Conservation (phyloP, 2,888 invertebrate genomes). For the Campoplex capitator region DNA sequence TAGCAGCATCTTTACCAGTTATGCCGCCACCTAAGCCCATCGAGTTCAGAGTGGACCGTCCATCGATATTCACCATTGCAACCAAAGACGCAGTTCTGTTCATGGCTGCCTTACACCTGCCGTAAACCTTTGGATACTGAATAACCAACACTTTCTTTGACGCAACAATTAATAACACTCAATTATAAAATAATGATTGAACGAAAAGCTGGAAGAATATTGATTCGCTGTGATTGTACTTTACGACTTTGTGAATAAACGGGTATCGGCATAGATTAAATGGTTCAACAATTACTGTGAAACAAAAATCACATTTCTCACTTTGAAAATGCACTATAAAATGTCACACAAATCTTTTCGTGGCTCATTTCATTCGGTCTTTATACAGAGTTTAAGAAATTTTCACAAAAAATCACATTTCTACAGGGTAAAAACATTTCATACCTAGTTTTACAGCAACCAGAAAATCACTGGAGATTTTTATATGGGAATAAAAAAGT, state of each 20-base stretch:
- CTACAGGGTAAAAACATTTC: neutral
- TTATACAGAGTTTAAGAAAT: neutral
- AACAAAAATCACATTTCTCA: neutral
- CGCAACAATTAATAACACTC: neutral
- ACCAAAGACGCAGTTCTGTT: constrained; percentile 63
- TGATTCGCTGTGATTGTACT: neutral
- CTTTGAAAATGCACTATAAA: neutral
- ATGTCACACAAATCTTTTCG: neutral
- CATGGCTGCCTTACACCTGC: constrained; percentile 30
- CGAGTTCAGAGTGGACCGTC: constrained; percentile 72
- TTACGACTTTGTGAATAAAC: neutral
- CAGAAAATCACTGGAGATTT: neutral
- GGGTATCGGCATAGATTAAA: neutral
- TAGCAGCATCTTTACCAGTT: neutral
- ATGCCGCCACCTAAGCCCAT: constrained; percentile 36
- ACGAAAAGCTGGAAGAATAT: neutral
- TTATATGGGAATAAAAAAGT: neutral
- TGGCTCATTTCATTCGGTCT: neutral
- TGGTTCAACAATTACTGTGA: neutral
- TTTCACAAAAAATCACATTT: neutral
- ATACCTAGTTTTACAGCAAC: neutral
- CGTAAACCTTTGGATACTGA: neutral
- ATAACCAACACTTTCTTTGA: neutral
- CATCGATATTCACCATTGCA: constrained; percentile 71
- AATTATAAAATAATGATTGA: neutral